Evolutionary conservation across 2,113 vertebrate genomes (phyloP), one percentile per base, ranked within the genome.

Genomic region (Tiliqua scincoides): DNA sequence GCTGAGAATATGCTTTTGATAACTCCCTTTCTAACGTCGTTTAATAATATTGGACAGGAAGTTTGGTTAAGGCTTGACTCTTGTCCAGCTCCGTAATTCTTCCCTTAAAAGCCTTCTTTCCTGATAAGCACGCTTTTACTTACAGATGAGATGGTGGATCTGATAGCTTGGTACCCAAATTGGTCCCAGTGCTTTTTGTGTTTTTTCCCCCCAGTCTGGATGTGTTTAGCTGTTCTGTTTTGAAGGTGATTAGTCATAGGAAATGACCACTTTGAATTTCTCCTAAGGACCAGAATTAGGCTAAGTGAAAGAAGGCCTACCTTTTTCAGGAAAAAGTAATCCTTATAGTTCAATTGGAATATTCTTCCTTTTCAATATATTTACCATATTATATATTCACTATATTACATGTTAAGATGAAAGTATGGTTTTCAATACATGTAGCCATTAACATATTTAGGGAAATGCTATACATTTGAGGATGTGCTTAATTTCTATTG

Each of bases 171-270:
- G 71, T 79, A 85, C 11, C 30, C 48, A 85, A 48, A 79, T 23
- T 79, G 35, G 61, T 85, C 75, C 35, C 52, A 43, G 74, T 48
- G 43, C 8, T 48, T 68, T 48, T 25, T 62, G n/a, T n/a, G 6
- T n/a, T 32, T 30, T 30, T 3, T 2, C 23, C 61, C 11, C 14
- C 35, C 40, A 30, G 15, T 63, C 77, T 86, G 85, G 77, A 65
- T 61, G 27, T 86, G 70, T 74, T 81, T 86, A 80, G 40, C 25
- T 73, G 59, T 63, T 73, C 68, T 65, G n/a, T 86, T 86, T 85
- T 52, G 77, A 71, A 59, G 37, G 25, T 70, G 75, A 85, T 79
- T 85, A 85, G 65, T 85, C 84, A 85, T 43, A 79, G 84, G 75
- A 85, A 85, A 85, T 62, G 65, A 79, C 67, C 84, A 79, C 75